Percentiles rank a stretch among this genome's conserved stretches.
These are phyloP conservation scores for Calameuta pallipes DNA, from an alignment of 2,888 invertebrate genomes.

Conservation along the genomic window DNA sequence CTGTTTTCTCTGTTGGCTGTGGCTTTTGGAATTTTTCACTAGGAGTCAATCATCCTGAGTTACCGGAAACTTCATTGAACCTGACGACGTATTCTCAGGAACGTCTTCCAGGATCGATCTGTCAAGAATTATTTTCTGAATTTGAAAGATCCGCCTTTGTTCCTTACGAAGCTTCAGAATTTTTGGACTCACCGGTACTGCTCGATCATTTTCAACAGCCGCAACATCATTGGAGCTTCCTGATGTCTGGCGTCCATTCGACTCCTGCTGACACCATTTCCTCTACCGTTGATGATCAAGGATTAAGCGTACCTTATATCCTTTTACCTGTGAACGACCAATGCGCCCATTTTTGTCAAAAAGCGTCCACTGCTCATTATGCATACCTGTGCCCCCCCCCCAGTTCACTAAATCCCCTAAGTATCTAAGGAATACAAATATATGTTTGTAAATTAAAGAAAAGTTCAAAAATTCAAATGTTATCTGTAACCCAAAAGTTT, in stretches of 20 bases:
- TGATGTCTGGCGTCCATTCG: not conserved
- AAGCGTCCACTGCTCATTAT: not conserved
- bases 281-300: not conserved
- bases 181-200: not conserved
- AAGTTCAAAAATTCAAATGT: not conserved
- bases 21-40: not conserved
- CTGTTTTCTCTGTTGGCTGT: not conserved
- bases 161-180: not conserved
- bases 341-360: not conserved
- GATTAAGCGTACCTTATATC: not conserved
- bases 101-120: no score
- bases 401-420: not conserved
- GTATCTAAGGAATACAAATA: not conserved
- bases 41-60: not conserved
- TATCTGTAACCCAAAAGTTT: not conserved
- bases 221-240: not conserved
- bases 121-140: not conserved
- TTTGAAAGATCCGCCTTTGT: not conserved
- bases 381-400: not conserved
- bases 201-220: not conserved
- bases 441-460: not conserved
- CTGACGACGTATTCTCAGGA: not conserved
- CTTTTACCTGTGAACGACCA: not conserved
- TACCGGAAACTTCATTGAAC: not conserved
- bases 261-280: not conserved